Evolutionary conservation across 2,888 invertebrate genomes (phyloP).

Genomic region (Thymelicus lineola): DNA sequence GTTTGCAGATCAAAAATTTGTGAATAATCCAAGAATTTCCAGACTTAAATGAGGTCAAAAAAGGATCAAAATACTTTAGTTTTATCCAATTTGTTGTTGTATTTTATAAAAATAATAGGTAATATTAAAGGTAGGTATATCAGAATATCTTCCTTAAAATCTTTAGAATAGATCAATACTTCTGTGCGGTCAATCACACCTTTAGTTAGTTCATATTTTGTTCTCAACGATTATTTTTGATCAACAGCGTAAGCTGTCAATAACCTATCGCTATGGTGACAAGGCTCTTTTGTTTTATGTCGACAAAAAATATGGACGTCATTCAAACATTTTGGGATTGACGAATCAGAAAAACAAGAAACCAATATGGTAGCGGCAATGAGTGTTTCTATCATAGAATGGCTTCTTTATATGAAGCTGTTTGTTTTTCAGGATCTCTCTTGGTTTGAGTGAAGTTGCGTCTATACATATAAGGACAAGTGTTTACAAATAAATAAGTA

Average conservation of each 20-base stretch:
- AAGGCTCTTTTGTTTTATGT: conserved; percentile 14
- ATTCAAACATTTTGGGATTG: neutral
- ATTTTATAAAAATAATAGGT: too few relatives aligned
- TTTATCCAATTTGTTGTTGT: too few relatives aligned
- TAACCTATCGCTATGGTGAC: neutral
- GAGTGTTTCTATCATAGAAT: neutral
- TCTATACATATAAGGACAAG: too few relatives aligned
- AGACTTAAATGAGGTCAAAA: too few relatives aligned
- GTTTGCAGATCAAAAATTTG: too few relatives aligned
- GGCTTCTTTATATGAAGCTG: neutral
- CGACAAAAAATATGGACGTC: conserved; percentile 1
- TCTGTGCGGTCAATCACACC: neutral
- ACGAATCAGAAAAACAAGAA: conserved; percentile 8
- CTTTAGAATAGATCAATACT: neutral
- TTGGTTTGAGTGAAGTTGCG: neutral
- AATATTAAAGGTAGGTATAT: too few relatives aligned
- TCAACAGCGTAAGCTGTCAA: conserved; percentile 6
- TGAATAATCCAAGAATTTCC: too few relatives aligned
- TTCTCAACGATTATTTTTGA: conserved; percentile 6
- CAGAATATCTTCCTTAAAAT: neutral
- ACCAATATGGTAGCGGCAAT: neutral
- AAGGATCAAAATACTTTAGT: too few relatives aligned
- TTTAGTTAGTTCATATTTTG: neutral
- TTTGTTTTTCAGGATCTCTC: neutral
- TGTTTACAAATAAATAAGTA: too few relatives aligned